phyloP scores from a whole-genome alignment of 2,797 vertebrate species.

The Microcaecilia unicolor region DNA sequence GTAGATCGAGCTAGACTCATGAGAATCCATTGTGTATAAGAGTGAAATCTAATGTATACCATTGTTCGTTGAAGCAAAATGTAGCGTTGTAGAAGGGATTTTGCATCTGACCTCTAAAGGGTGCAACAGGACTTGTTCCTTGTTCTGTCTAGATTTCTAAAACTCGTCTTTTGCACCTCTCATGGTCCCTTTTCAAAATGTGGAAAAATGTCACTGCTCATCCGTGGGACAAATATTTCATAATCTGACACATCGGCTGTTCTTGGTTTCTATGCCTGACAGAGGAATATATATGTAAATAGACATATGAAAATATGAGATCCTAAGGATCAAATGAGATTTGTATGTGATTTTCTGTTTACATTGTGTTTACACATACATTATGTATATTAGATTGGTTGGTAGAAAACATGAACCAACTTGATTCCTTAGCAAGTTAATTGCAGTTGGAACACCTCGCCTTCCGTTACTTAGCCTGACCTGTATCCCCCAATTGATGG shows the following conservation, averaged over 20 bases:
- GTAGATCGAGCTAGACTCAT: too few relatives aligned
- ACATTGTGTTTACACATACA: constrained; percentile 14
- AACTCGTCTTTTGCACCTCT: accelerated
- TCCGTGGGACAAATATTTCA: neutral
- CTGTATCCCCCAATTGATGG: accelerated
- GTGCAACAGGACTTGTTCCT: neutral
- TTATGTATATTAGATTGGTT: too few relatives aligned
- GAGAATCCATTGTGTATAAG: too few relatives aligned
- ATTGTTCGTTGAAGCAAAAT: too few relatives aligned
- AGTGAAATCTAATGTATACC: too few relatives aligned
- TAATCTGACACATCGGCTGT: neutral
- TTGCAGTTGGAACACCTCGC: neutral
- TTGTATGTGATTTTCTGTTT: constrained; percentile 22
- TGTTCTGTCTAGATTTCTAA: constrained; percentile 1
- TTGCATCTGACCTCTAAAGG: too few relatives aligned
- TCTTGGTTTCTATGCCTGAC: neutral
- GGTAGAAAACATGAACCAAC: constrained; percentile 7
- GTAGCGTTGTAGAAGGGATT: too few relatives aligned
- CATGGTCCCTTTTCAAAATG: neutral
- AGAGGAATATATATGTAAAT: neutral
- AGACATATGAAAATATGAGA: neutral
- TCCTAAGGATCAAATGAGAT: constrained; percentile 27
- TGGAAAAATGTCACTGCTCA: neutral
- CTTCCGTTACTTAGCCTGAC: neutral
- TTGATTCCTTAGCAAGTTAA: neutral